Percentiles rank a stretch among this genome's conserved stretches.
Conservation (phyloP, 2,888 invertebrate species). For the Dynastes hyllus region DNA sequence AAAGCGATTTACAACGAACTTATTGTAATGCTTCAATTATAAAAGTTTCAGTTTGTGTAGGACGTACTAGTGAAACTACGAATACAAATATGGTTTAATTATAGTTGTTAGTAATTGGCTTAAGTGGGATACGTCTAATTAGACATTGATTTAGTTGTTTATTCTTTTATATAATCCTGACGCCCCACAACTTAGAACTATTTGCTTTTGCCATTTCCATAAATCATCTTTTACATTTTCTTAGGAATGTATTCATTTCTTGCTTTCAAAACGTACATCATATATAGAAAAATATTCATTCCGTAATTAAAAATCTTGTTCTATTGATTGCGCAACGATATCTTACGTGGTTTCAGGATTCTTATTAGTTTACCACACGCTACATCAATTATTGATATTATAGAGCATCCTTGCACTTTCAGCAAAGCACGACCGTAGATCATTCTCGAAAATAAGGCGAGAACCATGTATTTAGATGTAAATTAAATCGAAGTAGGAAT, state of each 20-base stretch:
- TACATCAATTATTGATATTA: constrained; percentile 13
- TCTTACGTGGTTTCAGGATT: background rate
- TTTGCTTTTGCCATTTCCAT: too few species aligned
- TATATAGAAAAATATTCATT: background rate
- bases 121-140: background rate
- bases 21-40: too few species aligned
- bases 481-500: background rate
- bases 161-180: background rate
- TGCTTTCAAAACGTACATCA: background rate
- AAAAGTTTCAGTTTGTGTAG: background rate
- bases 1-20: too few species aligned
- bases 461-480: background rate
- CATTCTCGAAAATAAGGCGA: constrained; percentile 3
- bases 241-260: too few species aligned
- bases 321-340: too few species aligned
- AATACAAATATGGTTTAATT: background rate
- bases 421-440: background rate
- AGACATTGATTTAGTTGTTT: background rate
- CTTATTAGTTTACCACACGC: background rate
- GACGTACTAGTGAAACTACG: background rate
- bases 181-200: background rate
- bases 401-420: constrained; percentile 27
- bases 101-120: background rate
- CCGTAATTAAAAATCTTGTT: background rate
- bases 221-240: too few species aligned